Evolutionary conservation across 2,888 invertebrate genomes (phyloP).

Genomic region (Timandra comae): DNA sequence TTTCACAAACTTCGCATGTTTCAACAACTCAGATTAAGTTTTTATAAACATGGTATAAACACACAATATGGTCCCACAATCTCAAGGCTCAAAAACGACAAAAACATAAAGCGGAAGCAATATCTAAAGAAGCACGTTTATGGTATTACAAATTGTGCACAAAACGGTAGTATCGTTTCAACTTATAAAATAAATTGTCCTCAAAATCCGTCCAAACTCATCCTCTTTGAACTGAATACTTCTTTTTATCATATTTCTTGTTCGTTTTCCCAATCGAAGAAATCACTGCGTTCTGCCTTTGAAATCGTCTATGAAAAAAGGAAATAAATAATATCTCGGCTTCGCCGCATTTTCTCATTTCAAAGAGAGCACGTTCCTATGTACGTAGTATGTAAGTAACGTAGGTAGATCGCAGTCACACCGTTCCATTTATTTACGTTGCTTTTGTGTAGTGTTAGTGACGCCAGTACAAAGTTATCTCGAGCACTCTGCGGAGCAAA

Average conservation of each 20-base stretch:
- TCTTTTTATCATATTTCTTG: slow-evolving; percentile 25
- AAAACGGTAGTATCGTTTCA: slow-evolving; percentile 6
- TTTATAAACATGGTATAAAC: too few relatives aligned
- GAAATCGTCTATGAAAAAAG: slow-evolving; percentile 33
- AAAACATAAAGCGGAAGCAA: too few relatives aligned
- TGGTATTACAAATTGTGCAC: slow-evolving; percentile 6
- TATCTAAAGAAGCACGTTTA: too few relatives aligned
- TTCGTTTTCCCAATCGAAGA: slow-evolving; percentile 28
- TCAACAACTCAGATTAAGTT: too few relatives aligned
- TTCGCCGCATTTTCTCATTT: slow-evolving; percentile 25
- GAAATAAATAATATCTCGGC: slow-evolving; percentile 32
- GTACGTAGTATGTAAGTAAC: slow-evolving; percentile 22
- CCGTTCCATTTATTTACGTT: slow-evolving; percentile 37
- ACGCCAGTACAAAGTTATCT: slow-evolving; percentile 43
- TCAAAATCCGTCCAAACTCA: slow-evolving; percentile 23
- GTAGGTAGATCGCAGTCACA: slow-evolving; percentile 29
- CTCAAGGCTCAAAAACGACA: too few relatives aligned
- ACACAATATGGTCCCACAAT: too few relatives aligned
- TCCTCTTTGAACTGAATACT: slow-evolving; percentile 21
- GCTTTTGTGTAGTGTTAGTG: slow-evolving; percentile 34
- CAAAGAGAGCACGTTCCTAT: slow-evolving; percentile 16
- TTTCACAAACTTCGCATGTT: too few relatives aligned
- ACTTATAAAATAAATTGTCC: slow-evolving; percentile 26
- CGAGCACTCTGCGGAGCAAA: slow-evolving; percentile 30
- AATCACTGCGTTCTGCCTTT: slow-evolving; percentile 31